A percentile compares a stretch with the other conserved stretches of the same genome.
Evolutionary conservation across 2,113 vertebrate genomes (phyloP).

Genomic region (Cottus gobio): DNA sequence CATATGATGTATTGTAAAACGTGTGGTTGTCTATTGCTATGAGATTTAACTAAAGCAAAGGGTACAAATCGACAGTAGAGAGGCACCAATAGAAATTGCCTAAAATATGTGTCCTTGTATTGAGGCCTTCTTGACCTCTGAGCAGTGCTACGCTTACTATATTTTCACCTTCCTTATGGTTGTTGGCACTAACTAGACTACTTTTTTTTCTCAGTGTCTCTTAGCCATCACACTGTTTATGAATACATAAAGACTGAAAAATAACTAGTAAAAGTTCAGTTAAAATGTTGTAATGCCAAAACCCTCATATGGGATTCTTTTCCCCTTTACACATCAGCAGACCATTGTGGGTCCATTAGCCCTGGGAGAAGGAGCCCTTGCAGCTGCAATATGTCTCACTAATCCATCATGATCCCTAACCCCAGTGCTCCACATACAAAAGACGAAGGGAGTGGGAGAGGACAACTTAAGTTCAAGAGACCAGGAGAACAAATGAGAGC

Average conservation of each 20-base stretch:
- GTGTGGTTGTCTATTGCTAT: constrained; percentile 13
- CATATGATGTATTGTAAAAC: constrained; percentile 58
- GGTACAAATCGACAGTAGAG: constrained; percentile 17
- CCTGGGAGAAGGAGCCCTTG: constrained; percentile 62
- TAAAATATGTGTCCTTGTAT: not conserved
- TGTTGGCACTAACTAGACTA: not conserved
- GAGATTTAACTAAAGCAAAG: constrained; percentile 16
- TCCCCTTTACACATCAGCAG: constrained; percentile 50
- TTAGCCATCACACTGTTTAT: not conserved
- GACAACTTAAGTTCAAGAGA: constrained; percentile 79
- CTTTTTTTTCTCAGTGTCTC: not conserved
- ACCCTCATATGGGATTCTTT: constrained; percentile 23
- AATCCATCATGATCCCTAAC: constrained; percentile 80
- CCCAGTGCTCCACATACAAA: constrained; percentile 74
- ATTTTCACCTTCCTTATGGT: not conserved
- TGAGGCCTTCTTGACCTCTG: constrained; percentile 66
- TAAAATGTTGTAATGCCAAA: constrained; percentile 32
- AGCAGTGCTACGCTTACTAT: constrained; percentile 16
- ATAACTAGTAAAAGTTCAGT: constrained; percentile 2
- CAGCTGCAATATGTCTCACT: constrained; percentile 81
- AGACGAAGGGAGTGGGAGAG: constrained; percentile 73
- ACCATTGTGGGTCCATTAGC: constrained; percentile 63
- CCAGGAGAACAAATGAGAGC: constrained; percentile 66
- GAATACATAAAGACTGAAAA: constrained; percentile 9
- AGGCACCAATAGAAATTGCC: not conserved